Evolutionary conservation across 2,888 invertebrate species (phyloP).

Genomic region (Thymelicus sylvestris): DNA sequence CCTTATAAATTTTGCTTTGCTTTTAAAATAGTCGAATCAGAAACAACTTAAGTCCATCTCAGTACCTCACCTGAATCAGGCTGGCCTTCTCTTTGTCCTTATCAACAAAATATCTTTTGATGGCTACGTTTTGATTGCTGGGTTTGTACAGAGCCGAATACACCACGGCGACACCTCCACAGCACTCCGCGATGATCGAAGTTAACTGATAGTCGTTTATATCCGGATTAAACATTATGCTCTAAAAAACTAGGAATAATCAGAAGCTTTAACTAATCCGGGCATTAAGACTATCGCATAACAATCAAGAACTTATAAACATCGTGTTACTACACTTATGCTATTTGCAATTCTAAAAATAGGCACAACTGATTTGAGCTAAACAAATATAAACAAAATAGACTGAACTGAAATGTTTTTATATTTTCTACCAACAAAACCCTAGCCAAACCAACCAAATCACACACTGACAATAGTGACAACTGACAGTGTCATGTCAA

Average conservation of each 20-base stretch:
- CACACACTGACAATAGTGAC: no score
- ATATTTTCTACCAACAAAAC: constrained; percentile 18
- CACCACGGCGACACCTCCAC: constrained; percentile 88
- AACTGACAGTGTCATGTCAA: no score
- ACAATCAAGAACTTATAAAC: constrained; percentile 23
- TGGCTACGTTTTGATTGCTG: constrained; percentile 87
- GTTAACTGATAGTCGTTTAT: constrained; percentile 87
- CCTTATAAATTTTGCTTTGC: no score
- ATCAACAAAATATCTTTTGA: constrained; percentile 91
- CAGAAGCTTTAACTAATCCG: not conserved
- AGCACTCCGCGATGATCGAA: constrained; percentile 88
- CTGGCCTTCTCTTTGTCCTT: constrained; percentile 86
- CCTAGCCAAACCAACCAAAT: not conserved
- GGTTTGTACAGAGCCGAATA: constrained; percentile 88
- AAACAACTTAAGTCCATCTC: not conserved
- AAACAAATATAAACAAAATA: constrained; percentile 31
- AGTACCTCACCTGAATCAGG: constrained; percentile 80
- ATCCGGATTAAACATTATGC: constrained; percentile 84
- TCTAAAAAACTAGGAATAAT: not conserved
- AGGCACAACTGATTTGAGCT: constrained; percentile 29
- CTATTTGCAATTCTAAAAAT: constrained; percentile 41
- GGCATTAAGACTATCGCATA: not conserved
- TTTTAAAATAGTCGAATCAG: no score
- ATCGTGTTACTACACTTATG: constrained; percentile 34
- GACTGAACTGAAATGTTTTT: constrained; percentile 22